Evolutionary conservation across 2,797 vertebrate genomes (phyloP).

Genomic region (Enteromius argenteus): DNA sequence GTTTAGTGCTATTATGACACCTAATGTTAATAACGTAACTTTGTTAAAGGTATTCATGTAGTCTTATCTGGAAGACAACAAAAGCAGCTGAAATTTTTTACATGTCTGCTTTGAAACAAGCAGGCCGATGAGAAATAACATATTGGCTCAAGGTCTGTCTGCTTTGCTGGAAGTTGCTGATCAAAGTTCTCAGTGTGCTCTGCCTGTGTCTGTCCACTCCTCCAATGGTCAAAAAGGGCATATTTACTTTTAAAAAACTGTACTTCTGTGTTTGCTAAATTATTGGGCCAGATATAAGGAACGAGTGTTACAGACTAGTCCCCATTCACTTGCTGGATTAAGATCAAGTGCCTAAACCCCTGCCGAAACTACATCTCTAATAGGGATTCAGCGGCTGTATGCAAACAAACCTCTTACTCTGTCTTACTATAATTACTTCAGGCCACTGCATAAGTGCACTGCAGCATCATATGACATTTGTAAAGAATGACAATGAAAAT

Average conservation of each 20-base stretch:
- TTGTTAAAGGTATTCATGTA: not conserved
- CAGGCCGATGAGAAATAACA: not conserved
- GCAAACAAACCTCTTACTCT: not conserved
- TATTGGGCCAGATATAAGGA: too few species aligned
- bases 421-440: not conserved
- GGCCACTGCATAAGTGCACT: not conserved
- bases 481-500: not conserved
- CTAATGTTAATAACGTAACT: not conserved
- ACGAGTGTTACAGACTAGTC: not conserved
- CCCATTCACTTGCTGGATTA: not conserved
- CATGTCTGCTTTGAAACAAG: not conserved
- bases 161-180: constrained; percentile 72
- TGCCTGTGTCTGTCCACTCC: constrained; percentile 41
- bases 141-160: constrained; percentile 20
- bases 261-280: not conserved
- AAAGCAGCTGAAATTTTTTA: not conserved
- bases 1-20: too few species aligned
- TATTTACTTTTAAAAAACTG: constrained; percentile 52
- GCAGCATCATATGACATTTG: not conserved
- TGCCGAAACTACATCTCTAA: not conserved
- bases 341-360: not conserved
- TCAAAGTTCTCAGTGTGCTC: constrained; percentile 74
- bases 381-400: not conserved
- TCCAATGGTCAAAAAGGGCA: constrained; percentile 48
- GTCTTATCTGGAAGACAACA: not conserved